phyloP scores from a whole-genome alignment of 2,113 vertebrate genomes.

The rabbit (Oryctolagus cuniculus) region mOryCun1.1 NC_091440.1:113465001-113465500 shows the following conservation, averaged over 20 bases:
- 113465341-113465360: neutral
- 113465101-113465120: neutral
- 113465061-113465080: neutral
- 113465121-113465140: neutral
- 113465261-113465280: neutral
- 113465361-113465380: too few relatives aligned
- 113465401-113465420: too few relatives aligned
- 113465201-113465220: neutral
- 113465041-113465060: neutral
- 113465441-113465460: too few relatives aligned
- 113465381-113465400: too few relatives aligned
- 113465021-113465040: neutral
- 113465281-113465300: neutral
- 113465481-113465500: too few relatives aligned
- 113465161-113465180: neutral
- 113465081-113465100: neutral
- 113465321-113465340: neutral
- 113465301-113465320: neutral
- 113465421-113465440: too few relatives aligned
- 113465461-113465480: too few relatives aligned
- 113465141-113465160: neutral
- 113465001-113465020: neutral
- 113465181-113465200: neutral
- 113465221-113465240: neutral
- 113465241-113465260: neutral